A percentile compares a stretch with the other conserved stretches of the same genome.
phyloP scores from a whole-genome alignment of 1,140 invertebrate species.

The Drosophila ficusphila region DNA sequence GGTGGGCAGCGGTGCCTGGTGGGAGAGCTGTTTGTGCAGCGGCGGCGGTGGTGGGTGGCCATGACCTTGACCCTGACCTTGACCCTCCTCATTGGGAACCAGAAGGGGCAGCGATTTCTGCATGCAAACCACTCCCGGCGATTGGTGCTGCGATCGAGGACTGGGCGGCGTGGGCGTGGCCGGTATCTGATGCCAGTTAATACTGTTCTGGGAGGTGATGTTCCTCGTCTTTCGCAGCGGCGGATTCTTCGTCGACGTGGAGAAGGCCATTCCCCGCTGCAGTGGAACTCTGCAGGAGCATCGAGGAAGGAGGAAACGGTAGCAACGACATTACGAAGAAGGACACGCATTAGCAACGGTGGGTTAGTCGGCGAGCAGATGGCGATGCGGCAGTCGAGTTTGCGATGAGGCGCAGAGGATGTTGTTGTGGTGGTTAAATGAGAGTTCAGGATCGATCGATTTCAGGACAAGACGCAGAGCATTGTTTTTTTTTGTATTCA shows the following conservation, averaged over 20 bases:
- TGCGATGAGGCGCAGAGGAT: conserved; percentile 24
- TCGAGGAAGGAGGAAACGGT: too few relatives aligned
- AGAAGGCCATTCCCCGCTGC: conserved; percentile 88
- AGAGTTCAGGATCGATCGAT: conserved; percentile 28
- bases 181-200: conserved; percentile 82
- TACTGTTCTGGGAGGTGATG: conserved; percentile 84
- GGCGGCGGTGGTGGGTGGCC: conserved; percentile 20
- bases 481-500: background rate
- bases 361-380: conserved; percentile 43
- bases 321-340: conserved; percentile 19
- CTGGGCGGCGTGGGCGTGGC: conserved; percentile 73
- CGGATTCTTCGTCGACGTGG: conserved; percentile 87
- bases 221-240: conserved; percentile 89
- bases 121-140: conserved; percentile 34
- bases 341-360: conserved; percentile 47
- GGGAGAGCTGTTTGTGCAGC: conserved; percentile 65
- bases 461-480: conserved; percentile 18
- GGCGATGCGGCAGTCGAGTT: conserved; percentile 12
- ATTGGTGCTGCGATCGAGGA: conserved; percentile 68
- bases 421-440: conserved; percentile 48
- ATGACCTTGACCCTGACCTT: background rate
- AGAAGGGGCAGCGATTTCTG: conserved; percentile 49
- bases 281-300: conserved; percentile 85
- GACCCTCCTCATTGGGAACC: conserved; percentile 28
- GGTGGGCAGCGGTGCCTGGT: conserved; percentile 54